Percentiles rank a stretch among this genome's conserved stretches.
Evolutionary conservation across 2,888 invertebrate species (phyloP).

Genomic region (Idaea aversata): DNA sequence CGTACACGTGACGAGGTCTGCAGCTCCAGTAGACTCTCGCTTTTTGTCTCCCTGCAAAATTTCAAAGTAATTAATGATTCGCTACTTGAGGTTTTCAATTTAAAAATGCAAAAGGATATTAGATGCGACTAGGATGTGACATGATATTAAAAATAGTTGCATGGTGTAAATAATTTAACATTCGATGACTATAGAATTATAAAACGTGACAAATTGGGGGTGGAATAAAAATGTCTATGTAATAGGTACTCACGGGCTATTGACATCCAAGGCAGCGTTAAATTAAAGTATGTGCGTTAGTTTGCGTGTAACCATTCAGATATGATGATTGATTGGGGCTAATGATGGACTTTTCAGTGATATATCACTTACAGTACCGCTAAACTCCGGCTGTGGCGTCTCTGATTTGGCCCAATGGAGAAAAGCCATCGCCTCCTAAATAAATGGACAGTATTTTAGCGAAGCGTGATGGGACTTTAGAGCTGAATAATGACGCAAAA

Average conservation of each 20-base stretch:
- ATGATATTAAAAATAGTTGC: neutral
- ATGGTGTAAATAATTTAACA: neutral
- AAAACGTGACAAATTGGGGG: constrained; percentile 10
- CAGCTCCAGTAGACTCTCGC: constrained; percentile 87
- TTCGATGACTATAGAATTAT: neutral
- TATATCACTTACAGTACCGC: constrained; percentile 75
- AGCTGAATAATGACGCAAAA: constrained; percentile 12
- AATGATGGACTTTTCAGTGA: constrained; percentile 55
- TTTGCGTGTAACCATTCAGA: constrained; percentile 65
- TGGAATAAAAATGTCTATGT: constrained; percentile 10
- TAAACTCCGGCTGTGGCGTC: constrained; percentile 65
- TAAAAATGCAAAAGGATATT: constrained; percentile 4
- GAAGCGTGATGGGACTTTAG: constrained; percentile 48
- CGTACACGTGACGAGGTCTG: constrained; percentile 92
- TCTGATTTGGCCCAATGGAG: constrained; percentile 70
- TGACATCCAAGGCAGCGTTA: constrained; percentile 75
- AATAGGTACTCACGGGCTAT: constrained; percentile 74
- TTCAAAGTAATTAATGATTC: constrained; percentile 4
- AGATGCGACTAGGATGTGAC: constrained; percentile 10
- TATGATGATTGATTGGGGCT: constrained; percentile 42
- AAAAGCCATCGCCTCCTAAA: constrained; percentile 76
- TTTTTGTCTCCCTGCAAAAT: constrained; percentile 89
- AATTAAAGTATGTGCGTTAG: constrained; percentile 74
- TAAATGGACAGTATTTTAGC: constrained; percentile 64
- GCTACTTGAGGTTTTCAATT: neutral